Conservation (phyloP, 2,113 vertebrate genomes). For the Hiodon tergisus region DNA sequence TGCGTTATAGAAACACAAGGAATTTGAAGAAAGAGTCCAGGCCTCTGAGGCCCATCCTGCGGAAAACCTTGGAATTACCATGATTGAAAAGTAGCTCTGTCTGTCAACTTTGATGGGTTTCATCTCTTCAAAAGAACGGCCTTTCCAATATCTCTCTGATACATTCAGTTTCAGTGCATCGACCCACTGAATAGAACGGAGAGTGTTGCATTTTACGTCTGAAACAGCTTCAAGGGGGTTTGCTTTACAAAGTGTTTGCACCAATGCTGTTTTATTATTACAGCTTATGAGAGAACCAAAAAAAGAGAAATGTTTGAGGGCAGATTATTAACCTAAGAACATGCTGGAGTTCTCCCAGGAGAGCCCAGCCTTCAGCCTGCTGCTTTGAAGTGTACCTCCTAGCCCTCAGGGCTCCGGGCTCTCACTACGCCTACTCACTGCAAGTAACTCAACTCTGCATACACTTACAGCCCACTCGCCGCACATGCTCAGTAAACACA, state of each 20-base stretch:
- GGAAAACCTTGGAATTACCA: conserved; percentile 55
- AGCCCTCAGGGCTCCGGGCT: conserved; percentile 57
- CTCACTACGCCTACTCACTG: conserved; percentile 49
- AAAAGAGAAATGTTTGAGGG: conserved; percentile 46
- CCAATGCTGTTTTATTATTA: conserved; percentile 49
- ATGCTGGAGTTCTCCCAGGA: conserved; percentile 53
- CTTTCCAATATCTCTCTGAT: conserved; percentile 57
- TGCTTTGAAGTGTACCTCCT: conserved; percentile 68
- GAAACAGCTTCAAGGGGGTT: conserved; percentile 40
- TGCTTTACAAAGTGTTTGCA: conserved; percentile 43
- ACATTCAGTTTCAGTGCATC: conserved; percentile 54
- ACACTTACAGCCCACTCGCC: conserved; percentile 10
- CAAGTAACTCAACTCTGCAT: conserved; percentile 24
- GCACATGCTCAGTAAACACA: not conserved
- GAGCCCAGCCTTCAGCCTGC: conserved; percentile 50
- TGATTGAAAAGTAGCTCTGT: conserved; percentile 54
- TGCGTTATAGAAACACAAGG: not conserved
- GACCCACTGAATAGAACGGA: conserved; percentile 36
- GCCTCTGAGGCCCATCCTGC: conserved; percentile 51
- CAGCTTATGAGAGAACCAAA: conserved; percentile 11
- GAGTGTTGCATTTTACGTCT: conserved; percentile 44
- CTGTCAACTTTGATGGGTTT: conserved; percentile 50
- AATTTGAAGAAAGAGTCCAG: conserved; percentile 35
- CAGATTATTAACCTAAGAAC: conserved; percentile 59
- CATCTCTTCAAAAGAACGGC: conserved; percentile 63